phyloP scores from a whole-genome alignment of 2,113 vertebrate genomes.

The Pygoscelis adeliae region DNA sequence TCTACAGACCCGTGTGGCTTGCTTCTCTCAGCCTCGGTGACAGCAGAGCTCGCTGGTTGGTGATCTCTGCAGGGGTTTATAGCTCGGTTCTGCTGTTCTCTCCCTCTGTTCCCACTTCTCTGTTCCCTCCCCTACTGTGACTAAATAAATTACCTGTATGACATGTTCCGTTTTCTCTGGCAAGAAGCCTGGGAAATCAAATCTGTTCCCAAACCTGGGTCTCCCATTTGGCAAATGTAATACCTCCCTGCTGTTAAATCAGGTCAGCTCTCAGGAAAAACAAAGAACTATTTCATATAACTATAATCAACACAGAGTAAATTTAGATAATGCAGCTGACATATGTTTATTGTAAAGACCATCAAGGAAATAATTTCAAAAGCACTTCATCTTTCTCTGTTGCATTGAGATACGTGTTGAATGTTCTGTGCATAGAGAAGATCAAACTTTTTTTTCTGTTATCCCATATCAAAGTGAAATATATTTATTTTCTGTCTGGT shows the following conservation, averaged over 20 bases:
- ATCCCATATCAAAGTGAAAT: neutral
- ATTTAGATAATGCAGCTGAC: slow-evolving; percentile 56
- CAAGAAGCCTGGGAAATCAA: slow-evolving; percentile 68
- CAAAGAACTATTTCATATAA: slow-evolving; percentile 37
- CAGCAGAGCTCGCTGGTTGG: neutral
- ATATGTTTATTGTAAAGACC: slow-evolving; percentile 48
- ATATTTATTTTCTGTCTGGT: neutral
- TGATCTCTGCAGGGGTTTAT: slow-evolving; percentile 21
- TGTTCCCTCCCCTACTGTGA: slow-evolving; percentile 58
- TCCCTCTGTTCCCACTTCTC: slow-evolving; percentile 40
- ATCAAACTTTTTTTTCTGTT: neutral
- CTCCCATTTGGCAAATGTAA: slow-evolving; percentile 58
- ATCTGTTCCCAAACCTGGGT: slow-evolving; percentile 50
- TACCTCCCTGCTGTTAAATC: slow-evolving; percentile 61
- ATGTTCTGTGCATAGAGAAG: neutral
- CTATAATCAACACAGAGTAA: slow-evolving; percentile 61
- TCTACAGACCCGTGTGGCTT: neutral
- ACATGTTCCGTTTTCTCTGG: slow-evolving; percentile 64
- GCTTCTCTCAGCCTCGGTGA: neutral
- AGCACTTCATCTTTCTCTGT: slow-evolving; percentile 10
- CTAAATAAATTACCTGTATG: slow-evolving; percentile 72
- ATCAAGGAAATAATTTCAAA: slow-evolving; percentile 47
- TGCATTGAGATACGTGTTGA: neutral
- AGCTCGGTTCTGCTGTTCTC: neutral
- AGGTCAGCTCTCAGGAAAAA: slow-evolving; percentile 56